Conservation (phyloP, 1,140 invertebrate genomes). For the Caenorhabditis remanei region DNA sequence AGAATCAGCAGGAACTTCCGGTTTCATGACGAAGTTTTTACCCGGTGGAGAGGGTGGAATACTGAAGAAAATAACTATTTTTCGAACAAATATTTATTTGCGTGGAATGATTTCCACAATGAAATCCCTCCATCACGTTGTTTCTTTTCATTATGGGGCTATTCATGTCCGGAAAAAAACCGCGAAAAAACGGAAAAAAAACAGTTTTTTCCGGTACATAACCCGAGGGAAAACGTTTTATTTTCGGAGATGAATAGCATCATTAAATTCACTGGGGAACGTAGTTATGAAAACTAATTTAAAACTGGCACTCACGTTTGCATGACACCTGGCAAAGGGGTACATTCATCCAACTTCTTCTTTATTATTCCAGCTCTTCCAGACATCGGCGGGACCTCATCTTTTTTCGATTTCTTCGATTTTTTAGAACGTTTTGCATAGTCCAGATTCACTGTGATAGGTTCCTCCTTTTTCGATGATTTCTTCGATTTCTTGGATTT, state of each 20-base stretch:
- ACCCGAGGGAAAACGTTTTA: no score
- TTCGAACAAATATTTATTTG: no score
- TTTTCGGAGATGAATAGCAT: no score
- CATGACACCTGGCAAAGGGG: conserved; percentile 14
- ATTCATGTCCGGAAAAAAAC: no score
- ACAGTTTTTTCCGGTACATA: no score
- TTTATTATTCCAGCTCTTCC: background rate
- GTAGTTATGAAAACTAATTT: background rate
- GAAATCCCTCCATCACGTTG: no score
- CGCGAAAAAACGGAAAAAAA: no score
- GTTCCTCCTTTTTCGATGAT: background rate
- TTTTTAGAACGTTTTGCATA: background rate
- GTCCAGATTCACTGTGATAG: background rate
- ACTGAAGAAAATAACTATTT: background rate
- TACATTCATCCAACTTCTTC: background rate
- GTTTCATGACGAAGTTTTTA: background rate
- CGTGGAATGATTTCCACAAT: no score
- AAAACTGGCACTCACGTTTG: background rate
- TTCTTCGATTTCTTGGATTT: conserved; percentile 30
- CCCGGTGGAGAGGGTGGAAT: background rate
- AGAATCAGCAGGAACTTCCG: background rate
- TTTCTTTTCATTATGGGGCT: no score
- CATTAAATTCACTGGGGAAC: no score
- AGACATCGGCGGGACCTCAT: background rate
- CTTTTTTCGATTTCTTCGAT: background rate